Conservation (phyloP, 2,888 invertebrate species). For the Drosophila anomelani region DNA sequence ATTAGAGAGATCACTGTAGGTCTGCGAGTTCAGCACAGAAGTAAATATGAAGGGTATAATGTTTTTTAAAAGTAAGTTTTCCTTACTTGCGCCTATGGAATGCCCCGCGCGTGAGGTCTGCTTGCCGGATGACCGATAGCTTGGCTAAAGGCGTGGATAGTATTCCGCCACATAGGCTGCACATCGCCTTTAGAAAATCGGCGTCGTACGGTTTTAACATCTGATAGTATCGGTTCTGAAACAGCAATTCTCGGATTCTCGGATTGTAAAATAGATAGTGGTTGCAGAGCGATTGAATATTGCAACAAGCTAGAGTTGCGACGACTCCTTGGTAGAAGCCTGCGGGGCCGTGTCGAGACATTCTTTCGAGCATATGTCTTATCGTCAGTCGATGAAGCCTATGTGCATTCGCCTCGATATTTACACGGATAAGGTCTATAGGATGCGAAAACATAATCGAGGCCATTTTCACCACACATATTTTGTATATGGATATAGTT, state of each 20-base stretch:
- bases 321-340: constrained; percentile 35
- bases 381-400: neutral
- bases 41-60: neutral
- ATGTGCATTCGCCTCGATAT: constrained; percentile 32
- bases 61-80: neutral
- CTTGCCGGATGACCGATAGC: constrained; percentile 30
- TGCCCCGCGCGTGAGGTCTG: constrained; percentile 31
- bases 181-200: neutral
- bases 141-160: constrained; percentile 43
- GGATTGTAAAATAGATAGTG: constrained; percentile 9
- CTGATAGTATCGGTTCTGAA: neutral
- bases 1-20: too few relatives aligned
- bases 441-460: constrained; percentile 35
- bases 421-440: constrained; percentile 39
- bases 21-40: too few relatives aligned
- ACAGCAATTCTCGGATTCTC: neutral
- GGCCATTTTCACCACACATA: constrained; percentile 9
- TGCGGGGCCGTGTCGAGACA: constrained; percentile 10
- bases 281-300: constrained; percentile 1
- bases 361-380: constrained; percentile 5
- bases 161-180: constrained; percentile 31
- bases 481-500: constrained; percentile 8
- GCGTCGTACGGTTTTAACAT: constrained; percentile 17
- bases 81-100: constrained; percentile 41
- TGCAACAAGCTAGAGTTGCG: constrained; percentile 3